Base-by-base conservation (phyloP, 2,797 vertebrate genomes). In the Hoplostethus atlanticus region DNA sequence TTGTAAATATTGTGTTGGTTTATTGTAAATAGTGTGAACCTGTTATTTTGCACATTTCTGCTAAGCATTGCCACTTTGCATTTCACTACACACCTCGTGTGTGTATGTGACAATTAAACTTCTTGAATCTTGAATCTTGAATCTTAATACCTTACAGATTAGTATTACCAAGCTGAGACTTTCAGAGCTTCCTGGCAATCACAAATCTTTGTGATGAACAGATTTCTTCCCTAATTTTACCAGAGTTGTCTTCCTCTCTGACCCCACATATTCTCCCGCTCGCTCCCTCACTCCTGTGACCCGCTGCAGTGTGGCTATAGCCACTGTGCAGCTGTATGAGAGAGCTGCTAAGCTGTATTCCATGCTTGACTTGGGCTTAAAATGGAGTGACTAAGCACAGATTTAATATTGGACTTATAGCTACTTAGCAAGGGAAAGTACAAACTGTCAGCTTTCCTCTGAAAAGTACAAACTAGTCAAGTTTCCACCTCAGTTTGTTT, bases 341-440 rank as follows among this genome's bases (percentile, higher is more conserved):
- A 48, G 46, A 77, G 61, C 52, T 40, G 53, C 61, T 85, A 70
- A 83, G 56, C 77, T 68, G 8, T 67, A 47, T 67, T 76, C 48
- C 62, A 64, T 72, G 73, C 68, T 80, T 73, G 68, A 78, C 64
- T 68, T 72, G 56, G 64, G 59, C 77, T 87, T 87, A 74, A 89
- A 85, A 87, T 57, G 54, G 46, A 84, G 78, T 85, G 88, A 87
- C 86, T 89, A 84, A 90, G 87, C 82, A 80, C 77, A 76, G 77
- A 84, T 86, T 86, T 89, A 79, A 76, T 84, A 60, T 62, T 74
- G 59, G 85, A 87, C 58, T 87, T 82, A 77, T 57, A 83, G 72
- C 74, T 81, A 81, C 84, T 89, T 87, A 82, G 82, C 47, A 64
- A 74, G 54, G 59, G 64, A 84, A 82, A 83, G 88, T 73, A 82